Conservation (phyloP, 2,888 invertebrate genomes). For the Tetranychus truncatus region DNA sequence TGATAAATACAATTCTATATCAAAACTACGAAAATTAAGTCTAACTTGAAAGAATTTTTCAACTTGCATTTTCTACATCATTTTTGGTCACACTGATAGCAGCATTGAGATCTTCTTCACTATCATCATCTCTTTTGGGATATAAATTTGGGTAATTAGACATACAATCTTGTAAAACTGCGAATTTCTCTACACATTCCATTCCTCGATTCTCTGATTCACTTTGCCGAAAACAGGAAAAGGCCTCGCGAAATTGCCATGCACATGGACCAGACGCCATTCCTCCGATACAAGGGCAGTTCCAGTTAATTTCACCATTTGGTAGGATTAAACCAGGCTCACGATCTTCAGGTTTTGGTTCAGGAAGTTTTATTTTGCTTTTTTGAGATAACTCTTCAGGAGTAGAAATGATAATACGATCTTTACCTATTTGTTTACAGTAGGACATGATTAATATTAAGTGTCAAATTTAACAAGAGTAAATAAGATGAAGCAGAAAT, state of each 20-base stretch:
- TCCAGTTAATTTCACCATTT: constrained; percentile 85
- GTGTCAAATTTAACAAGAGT: no score
- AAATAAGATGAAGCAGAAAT: no score
- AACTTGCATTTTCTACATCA: not conserved
- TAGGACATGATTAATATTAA: constrained; percentile 14
- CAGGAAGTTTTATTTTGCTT: constrained; percentile 40
- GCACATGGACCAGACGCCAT: constrained; percentile 95
- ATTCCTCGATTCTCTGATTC: constrained; percentile 73
- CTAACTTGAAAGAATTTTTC: no score
- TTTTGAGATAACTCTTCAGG: constrained; percentile 55
- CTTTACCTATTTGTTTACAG: constrained; percentile 42
- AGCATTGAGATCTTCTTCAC: not conserved
- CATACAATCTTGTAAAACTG: constrained; percentile 79
- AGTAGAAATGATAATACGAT: constrained; percentile 60
- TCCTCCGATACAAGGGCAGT: constrained; percentile 88
- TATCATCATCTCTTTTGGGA: constrained; percentile 42
- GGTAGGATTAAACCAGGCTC: constrained; percentile 51
- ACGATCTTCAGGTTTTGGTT: constrained; percentile 26
- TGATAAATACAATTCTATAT: no score
- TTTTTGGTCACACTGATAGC: not conserved
- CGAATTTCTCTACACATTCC: constrained; percentile 76
- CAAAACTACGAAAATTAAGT: no score
- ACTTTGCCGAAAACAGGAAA: constrained; percentile 74
- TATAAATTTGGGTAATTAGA: constrained; percentile 65
- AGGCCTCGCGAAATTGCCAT: constrained; percentile 73